Evolutionary conservation across 2,888 invertebrate genomes (phyloP).

Genomic region (Caenorhabditis macrosperma): DNA sequence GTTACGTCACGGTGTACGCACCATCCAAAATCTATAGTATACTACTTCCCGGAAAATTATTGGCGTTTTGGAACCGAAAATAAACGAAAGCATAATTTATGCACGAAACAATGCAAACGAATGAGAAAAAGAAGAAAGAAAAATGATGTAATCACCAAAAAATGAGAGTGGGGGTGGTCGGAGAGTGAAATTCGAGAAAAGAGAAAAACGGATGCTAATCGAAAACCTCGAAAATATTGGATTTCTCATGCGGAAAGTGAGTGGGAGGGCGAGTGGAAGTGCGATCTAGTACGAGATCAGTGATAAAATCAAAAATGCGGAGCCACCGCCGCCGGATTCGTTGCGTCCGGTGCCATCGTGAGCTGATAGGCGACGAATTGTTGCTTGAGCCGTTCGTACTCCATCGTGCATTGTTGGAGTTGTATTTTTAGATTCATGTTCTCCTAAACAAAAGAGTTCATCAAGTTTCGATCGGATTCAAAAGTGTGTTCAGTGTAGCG

Average conservation of each 20-base stretch:
- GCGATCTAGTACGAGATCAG: neutral
- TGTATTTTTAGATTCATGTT: conserved; percentile 33
- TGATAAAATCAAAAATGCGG: neutral
- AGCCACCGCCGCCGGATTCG: neutral
- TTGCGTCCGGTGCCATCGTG: neutral
- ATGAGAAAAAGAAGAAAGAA: neutral
- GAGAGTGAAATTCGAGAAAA: conserved; percentile 15
- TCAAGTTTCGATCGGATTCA: neutral
- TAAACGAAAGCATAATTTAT: neutral
- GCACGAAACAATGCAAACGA: neutral
- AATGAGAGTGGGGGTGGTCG: neutral
- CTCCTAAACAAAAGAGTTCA: conserved; percentile 39
- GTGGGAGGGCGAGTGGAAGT: neutral
- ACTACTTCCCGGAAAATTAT: neutral
- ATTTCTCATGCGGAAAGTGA: neutral
- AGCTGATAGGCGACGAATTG: neutral
- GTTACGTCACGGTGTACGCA: conserved; percentile 16
- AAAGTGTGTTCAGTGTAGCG: neutral
- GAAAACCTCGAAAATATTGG: neutral
- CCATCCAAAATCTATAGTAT: neutral
- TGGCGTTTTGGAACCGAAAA: conserved; percentile 5
- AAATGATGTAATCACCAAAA: neutral
- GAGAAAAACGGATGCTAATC: neutral
- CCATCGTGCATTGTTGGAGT: conserved; percentile 12
- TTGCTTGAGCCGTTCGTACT: neutral